Percentiles rank a stretch among this genome's conserved stretches.
phyloP scores from a whole-genome alignment of 2,888 invertebrate species.

The Xestia sexstrigata region DNA sequence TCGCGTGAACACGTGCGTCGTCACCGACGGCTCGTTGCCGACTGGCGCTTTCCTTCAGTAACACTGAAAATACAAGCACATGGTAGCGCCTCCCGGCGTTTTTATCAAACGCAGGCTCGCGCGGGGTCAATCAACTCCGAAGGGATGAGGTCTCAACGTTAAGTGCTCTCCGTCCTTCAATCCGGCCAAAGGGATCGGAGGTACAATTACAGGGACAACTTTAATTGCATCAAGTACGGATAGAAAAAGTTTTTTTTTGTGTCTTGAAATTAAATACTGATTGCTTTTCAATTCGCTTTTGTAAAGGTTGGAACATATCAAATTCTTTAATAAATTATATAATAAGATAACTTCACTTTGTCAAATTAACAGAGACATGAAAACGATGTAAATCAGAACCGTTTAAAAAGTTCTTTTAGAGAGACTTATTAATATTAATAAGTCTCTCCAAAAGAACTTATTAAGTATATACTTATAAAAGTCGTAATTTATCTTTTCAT shows the following conservation, averaged over 20 bases:
- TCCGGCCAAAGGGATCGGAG: constrained; percentile 42
- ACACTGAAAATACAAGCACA: constrained; percentile 83
- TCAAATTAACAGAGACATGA: neutral
- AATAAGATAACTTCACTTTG: neutral
- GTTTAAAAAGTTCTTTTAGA: neutral
- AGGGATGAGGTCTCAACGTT: constrained; percentile 77
- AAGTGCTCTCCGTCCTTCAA: constrained; percentile 72
- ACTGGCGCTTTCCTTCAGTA: constrained; percentile 80
- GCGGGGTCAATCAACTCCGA: constrained; percentile 83
- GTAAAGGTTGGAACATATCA: neutral
- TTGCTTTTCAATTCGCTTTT: neutral
- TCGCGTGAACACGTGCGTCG: constrained; percentile 68
- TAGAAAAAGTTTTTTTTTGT: constrained; percentile 12
- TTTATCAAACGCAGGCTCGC: constrained; percentile 81
- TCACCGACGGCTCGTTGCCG: constrained; percentile 76
- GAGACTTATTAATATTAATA: neutral
- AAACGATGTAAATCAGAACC: neutral
- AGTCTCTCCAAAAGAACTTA: too few species aligned
- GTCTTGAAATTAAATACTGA: neutral
- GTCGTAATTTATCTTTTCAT: neutral
- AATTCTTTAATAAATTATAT: neutral
- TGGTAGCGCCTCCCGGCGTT: constrained; percentile 79
- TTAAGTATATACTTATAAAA: too few species aligned
- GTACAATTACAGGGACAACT: constrained; percentile 52
- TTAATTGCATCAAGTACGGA: constrained; percentile 48